A percentile compares a stretch with the other conserved stretches of the same genome.
Evolutionary conservation across 1,140 invertebrate species (phyloP).

Genomic region (Conus ventricosus): DNA sequence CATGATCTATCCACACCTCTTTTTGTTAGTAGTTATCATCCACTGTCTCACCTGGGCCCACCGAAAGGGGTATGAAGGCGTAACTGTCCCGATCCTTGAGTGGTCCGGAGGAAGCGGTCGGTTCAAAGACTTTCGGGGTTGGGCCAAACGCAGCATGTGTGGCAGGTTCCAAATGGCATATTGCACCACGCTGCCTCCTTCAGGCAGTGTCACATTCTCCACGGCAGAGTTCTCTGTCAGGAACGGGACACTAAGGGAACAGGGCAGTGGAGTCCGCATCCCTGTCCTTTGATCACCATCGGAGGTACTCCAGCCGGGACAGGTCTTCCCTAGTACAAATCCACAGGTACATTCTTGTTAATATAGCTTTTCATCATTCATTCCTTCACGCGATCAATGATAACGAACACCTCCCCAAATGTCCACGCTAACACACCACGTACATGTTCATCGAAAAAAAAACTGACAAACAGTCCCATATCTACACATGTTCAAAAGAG

Average conservation of each 20-base stretch:
- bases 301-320: slow-evolving; percentile 70
- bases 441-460: too few species aligned
- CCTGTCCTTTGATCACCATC: slow-evolving; percentile 73
- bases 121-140: slow-evolving; percentile 51
- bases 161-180: slow-evolving; percentile 62
- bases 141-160: slow-evolving; percentile 64
- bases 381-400: background rate
- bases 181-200: slow-evolving; percentile 49
- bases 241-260: slow-evolving; percentile 82
- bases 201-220: slow-evolving; percentile 54
- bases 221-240: slow-evolving; percentile 58
- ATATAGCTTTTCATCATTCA: background rate
- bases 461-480: too few species aligned
- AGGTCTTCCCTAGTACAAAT: slow-evolving; percentile 58
- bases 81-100: slow-evolving; percentile 56
- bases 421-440: too few species aligned
- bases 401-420: too few species aligned
- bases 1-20: too few species aligned
- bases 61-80: slow-evolving; percentile 66
- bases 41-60: slow-evolving; percentile 58
- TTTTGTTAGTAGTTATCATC: too few species aligned
- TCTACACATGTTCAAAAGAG: too few species aligned
- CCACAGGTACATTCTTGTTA: background rate
- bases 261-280: slow-evolving; percentile 71
- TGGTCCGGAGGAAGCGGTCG: slow-evolving; percentile 63